Base-by-base conservation (phyloP, 1,140 invertebrate species). In the Philaenus spumarius region DNA sequence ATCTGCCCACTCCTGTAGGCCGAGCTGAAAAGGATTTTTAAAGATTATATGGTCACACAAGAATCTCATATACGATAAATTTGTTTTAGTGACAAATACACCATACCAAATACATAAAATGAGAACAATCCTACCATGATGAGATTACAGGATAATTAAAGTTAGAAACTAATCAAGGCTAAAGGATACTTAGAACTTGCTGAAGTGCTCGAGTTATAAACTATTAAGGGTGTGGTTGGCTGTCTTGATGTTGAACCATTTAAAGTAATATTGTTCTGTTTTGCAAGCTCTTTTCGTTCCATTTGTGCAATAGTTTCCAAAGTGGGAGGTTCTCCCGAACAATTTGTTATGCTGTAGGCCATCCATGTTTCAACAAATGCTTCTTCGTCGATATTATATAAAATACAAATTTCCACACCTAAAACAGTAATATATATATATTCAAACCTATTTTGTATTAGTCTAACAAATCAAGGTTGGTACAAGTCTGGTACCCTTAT, bases 331-430 rank as follows among this genome's bases (percentile, higher is more conserved):
- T 76, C 77, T 15, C 79, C 79, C 55, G 79, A 74, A 54, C 81
- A 71, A 67, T 81, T 67, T 12, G 82, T 82, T 55, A 82, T 69
- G 62, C 79, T 80, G 62, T 78, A 84, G 12, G 82, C 82, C 73
- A 81, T 78, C 82, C 82, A 85, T 73, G 79, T 76, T 66, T 84
- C 82, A 54, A 79, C 80, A 62, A 84, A 79, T 45, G 68, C 67
- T 67, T 82, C 80, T 48, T 82, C 78, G 57, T 81, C 80, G n/a
- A 84, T 68, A 66, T 76, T 71, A 62, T 82, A 78, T 50, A 71
- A 70, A 58, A 75, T 67, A 64, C 82, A 83, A 61, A 84, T 71
- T 67, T 77, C 79, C 64, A 78, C 68, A 73, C 80, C 75, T 77
- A 59, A 53, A 56, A 64, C 59, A 55, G 20, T n/a, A n/a, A n/a